Conservation (phyloP, 1,140 invertebrate species). For the Trachelipus rathkii region DNA sequence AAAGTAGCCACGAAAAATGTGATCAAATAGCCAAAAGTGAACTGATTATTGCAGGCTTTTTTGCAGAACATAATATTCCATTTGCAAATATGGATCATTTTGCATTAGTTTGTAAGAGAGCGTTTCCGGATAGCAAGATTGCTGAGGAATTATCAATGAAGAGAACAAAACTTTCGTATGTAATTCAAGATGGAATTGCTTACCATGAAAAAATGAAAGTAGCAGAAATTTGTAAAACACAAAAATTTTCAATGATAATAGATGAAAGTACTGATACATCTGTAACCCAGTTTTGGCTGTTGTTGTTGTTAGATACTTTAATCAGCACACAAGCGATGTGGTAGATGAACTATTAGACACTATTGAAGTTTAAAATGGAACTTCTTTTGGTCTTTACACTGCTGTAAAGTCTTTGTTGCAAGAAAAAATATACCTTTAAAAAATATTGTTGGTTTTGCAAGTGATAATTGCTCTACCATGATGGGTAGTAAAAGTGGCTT, state of each 20-base stretch:
- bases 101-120: conserved; percentile 16
- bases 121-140: conserved; percentile 24
- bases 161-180: conserved; percentile 27
- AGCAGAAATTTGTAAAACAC: too few relatives aligned
- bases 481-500: conserved; percentile 24
- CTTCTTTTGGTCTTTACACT: conserved; percentile 20
- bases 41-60: conserved; percentile 26
- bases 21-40: conserved; percentile 28
- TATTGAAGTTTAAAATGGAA: conserved; percentile 32
- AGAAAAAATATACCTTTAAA: conserved; percentile 31
- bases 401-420: conserved; percentile 19
- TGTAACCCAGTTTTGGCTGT: conserved; percentile 22
- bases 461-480: conserved; percentile 34
- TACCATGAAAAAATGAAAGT: too few relatives aligned
- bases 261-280: too few relatives aligned
- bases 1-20: background rate
- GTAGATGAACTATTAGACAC: conserved; percentile 28
- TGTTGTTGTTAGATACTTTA: conserved; percentile 22
- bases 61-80: conserved; percentile 26
- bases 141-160: conserved; percentile 27
- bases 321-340: background rate
- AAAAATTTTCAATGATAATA: too few relatives aligned
- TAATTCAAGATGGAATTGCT: conserved; percentile 30
- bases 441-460: conserved; percentile 36
- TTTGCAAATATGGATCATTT: conserved; percentile 27